These are phyloP conservation scores for Epinephelus moara DNA, from an alignment of 2,113 vertebrate genomes.

Conservation along the genomic window DNA sequence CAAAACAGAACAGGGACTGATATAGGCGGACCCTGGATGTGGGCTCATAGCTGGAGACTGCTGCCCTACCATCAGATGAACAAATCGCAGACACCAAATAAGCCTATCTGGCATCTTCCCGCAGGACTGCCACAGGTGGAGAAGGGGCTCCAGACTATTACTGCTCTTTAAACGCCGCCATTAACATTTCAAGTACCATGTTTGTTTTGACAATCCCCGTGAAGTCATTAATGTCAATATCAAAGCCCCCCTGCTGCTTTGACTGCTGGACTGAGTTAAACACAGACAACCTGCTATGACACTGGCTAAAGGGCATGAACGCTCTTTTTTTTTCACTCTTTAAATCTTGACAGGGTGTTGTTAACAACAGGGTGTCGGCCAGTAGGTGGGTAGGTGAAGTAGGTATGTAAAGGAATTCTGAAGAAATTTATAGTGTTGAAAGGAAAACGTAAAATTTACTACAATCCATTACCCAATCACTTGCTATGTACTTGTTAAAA, in stretches of 20 bases:
- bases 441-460: background rate
- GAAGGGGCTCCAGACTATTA: slow-evolving; percentile 28
- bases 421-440: slow-evolving; percentile 15
- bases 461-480: background rate
- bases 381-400: background rate
- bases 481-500: background rate
- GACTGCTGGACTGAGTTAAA: slow-evolving; percentile 17
- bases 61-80: background rate
- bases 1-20: background rate
- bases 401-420: background rate
- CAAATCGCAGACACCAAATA: slow-evolving; percentile 25
- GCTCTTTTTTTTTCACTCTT: slow-evolving; percentile 5
- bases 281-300: slow-evolving; percentile 36
- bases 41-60: background rate
- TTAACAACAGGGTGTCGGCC: slow-evolving; percentile 45
- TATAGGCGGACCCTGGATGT: background rate
- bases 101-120: slow-evolving; percentile 12
- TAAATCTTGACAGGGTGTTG: slow-evolving; percentile 31
- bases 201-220: slow-evolving; percentile 67
- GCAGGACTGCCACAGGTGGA: slow-evolving; percentile 34
- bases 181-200: slow-evolving; percentile 68
- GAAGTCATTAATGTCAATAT: slow-evolving; percentile 57
- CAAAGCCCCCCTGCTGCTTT: slow-evolving; percentile 46
- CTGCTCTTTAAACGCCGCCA: slow-evolving; percentile 29
- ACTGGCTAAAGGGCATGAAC: background rate